phyloP scores from a whole-genome alignment of 2,888 invertebrate genomes.

The Leptura quadrifasciata region DNA sequence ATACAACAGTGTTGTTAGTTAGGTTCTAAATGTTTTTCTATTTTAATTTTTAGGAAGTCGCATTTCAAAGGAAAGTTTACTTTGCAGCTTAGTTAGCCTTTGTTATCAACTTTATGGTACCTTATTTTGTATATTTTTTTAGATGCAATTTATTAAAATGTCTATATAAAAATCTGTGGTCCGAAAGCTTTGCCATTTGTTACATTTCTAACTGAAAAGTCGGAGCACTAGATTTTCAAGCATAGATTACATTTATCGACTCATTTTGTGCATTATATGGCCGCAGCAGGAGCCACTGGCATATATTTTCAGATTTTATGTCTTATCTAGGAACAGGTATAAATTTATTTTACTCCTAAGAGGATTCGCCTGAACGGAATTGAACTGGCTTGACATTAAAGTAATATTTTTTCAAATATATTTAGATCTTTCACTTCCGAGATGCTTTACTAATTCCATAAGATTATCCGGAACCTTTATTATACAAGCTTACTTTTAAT shows the following conservation, averaged over 20 bases:
- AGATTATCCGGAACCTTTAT: neutral
- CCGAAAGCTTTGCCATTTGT: neutral
- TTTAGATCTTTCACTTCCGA: neutral
- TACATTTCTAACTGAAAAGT: neutral
- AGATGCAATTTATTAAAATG: neutral
- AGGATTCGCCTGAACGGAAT: neutral
- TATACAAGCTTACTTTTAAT: too few species aligned
- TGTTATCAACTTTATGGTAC: too few species aligned
- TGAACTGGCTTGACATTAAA: neutral
- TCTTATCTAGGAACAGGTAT: constrained; percentile 4
- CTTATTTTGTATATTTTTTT: too few species aligned
- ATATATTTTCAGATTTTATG: constrained; percentile 27
- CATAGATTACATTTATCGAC: neutral
- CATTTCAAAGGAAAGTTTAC: too few species aligned
- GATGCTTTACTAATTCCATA: neutral
- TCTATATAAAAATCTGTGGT: neutral
- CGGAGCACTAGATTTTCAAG: neutral
- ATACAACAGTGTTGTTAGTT: too few species aligned
- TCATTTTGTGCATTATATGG: neutral
- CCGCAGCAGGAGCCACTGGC: constrained; percentile 5
- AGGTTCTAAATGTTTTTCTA: too few species aligned
- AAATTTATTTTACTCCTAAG: neutral
- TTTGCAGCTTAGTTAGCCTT: too few species aligned
- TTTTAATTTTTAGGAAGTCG: too few species aligned
- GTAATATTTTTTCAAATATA: neutral